A percentile compares a stretch with the other conserved stretches of the same genome.
phyloP scores from a whole-genome alignment of 2,888 invertebrate genomes.

The Sepioteuthis lessoniana region DNA sequence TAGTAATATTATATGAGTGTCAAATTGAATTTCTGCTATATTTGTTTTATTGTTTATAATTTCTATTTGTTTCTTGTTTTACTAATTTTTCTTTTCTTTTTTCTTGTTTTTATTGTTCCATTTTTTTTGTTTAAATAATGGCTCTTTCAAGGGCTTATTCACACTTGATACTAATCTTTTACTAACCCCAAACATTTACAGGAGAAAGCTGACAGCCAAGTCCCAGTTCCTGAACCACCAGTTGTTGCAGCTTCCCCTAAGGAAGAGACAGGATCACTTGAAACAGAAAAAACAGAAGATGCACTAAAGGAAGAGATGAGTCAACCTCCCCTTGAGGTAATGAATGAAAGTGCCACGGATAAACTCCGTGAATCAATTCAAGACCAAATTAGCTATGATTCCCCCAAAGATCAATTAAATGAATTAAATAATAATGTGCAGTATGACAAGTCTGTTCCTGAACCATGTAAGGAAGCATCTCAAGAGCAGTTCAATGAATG shows the following conservation, averaged over 20 bases:
- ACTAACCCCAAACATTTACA: neutral
- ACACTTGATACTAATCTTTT: neutral
- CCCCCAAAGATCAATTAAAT: constrained; percentile 10
- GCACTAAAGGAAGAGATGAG: neutral
- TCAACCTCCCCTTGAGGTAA: neutral
- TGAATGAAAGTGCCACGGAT: neutral
- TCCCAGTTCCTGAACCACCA: neutral
- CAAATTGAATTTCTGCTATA: neutral
- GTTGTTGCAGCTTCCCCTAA: neutral
- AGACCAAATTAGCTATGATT: neutral
- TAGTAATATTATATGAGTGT: too few relatives aligned
- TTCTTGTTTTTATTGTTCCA: neutral
- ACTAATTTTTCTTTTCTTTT: neutral
- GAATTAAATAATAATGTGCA: constrained; percentile 33
- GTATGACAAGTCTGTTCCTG: neutral
- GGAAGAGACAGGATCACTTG: neutral
- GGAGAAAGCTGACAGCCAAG: neutral
- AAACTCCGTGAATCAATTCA: too few relatives aligned
- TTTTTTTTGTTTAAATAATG: neutral
- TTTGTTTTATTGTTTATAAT: neutral
- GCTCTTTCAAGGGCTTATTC: neutral
- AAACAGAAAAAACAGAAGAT: neutral
- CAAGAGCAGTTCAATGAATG: neutral
- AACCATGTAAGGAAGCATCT: neutral
- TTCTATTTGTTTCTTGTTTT: neutral